Base-by-base conservation (phyloP, 1,140 invertebrate species). In the Elysia chlorotica region DNA sequence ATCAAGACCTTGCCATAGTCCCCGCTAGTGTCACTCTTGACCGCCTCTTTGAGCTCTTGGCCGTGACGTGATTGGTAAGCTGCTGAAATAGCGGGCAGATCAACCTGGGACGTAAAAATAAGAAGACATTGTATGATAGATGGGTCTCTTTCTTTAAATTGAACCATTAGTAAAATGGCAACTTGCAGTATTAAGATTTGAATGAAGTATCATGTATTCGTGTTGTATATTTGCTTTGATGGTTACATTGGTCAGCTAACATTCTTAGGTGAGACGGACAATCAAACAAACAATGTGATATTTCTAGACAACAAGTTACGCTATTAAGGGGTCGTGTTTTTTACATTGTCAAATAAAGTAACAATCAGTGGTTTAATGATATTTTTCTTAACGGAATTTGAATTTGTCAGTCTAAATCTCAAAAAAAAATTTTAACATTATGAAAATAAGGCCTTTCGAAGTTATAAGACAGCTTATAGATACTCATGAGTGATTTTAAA, bases 11-110 rank as follows among this genome's bases (percentile, higher is more conserved):
- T 77, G 65, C 77, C 81, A 69, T 83, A 85, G 73, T 85, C 80
- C 3, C 84, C 85, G 62, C 76, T 79, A 41, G 74, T 81, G 25
- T 87, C 85, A 21, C 71, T 71, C 35, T 83, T 74, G 23, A 86
- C 79, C 35, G 75, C 73, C 3, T 81, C 75, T 6, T 65, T 53
- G 21, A 88, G 76, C 2, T 75, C 73, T 68, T 83, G 81, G 19
- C 75, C 76, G 75, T 81, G 82, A 6, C 77, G 63, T 63, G 81
- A 63, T 62, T 79, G 54, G 73, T 80, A 88, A 63, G 80, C 79
- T 17, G 65, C 65, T 71, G 85, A 84, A 48, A 88, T 83, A 23
- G 82, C 73, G 5, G 72, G 79, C 31, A 88, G 68, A 72, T 88
- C 87, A 74, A 82, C 80, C 85, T 86, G 73, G n/a, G 72, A 78